Base-by-base conservation (phyloP, 2,888 invertebrate genomes). In the Deilephila porcellus region DNA sequence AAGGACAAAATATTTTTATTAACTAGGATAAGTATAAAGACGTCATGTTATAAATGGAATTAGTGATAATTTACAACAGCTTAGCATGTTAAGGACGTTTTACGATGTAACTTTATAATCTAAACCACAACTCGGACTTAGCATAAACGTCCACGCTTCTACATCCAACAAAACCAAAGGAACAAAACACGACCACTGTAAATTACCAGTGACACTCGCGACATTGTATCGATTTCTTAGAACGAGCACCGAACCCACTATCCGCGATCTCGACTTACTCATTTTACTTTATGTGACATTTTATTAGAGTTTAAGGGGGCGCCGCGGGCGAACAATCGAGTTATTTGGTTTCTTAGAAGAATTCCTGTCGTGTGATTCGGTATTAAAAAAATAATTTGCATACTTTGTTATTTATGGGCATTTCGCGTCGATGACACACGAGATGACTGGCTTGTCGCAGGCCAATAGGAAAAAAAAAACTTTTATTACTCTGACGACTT, bases 231-330 rank as follows among this genome's bases (percentile, higher is more conserved):
- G 79, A 75, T 74, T 90, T 89, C 90, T 86, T 77, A 86, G 88
- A 90, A 88, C 76, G 74, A 74, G 75, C 71, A 75, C 76, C 77
- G 76, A 75, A 60, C 75, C 76, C 71, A 79, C 64, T 64, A 72
- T 79, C 60, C 60, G 60, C 20, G 60, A 82, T 80, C 76, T 82
- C 79, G 80, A 80, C 63, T 64, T 76, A 84, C 83, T 88, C 87
- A 85, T 85, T 85, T 85, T 80, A 85, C 85, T 93, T 93, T 93
- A 93, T 92, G 92, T 89, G 93, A 93, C 93, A 92, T 78, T 91
- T 93, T 91, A 92, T 92, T 92, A 87, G 88, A 90, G 83, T 84
- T 86, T 84, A 86, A 82, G 63, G 70, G 80, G 80, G 82, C 78
- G 82, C 76, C 74, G 73, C 77, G 79, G n/a, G 73, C 74, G 71